phyloP scores from a whole-genome alignment of 2,113 vertebrate genomes.

The Actenoides hombroni region DNA sequence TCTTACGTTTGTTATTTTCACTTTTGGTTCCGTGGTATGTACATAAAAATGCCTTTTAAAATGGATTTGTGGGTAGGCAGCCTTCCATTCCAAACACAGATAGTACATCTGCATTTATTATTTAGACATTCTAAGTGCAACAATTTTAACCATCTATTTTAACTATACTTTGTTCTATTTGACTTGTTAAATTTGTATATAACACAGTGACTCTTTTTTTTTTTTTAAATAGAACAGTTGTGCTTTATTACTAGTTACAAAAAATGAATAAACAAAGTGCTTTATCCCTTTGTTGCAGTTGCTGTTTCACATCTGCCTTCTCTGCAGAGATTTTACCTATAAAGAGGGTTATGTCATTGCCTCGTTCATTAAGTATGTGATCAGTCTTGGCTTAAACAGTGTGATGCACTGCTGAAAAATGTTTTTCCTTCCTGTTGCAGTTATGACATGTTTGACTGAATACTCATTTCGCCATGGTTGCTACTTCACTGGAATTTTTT shows the following conservation, averaged over 20 bases:
- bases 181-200: neutral
- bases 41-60: slow-evolving; percentile 24
- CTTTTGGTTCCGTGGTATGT: neutral
- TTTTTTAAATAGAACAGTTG: neutral
- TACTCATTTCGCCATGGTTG: neutral
- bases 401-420: neutral
- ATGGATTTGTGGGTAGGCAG: slow-evolving; percentile 7
- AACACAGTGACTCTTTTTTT: neutral
- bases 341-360: neutral
- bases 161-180: neutral
- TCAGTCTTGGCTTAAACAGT: neutral
- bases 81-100: slow-evolving; percentile 22
- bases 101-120: slow-evolving; percentile 32
- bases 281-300: neutral
- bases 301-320: neutral
- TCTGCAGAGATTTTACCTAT: neutral
- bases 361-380: neutral
- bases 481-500: neutral
- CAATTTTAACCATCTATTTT: neutral
- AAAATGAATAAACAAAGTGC: neutral
- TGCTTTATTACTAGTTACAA: neutral
- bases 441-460: neutral
- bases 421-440: neutral
- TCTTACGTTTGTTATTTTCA: neutral
- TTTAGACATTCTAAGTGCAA: slow-evolving; percentile 28